These are phyloP conservation scores for Drosophila nr. perissopoda DNA, from an alignment of 2,888 invertebrate genomes.

Conservation along the genomic window DNA sequence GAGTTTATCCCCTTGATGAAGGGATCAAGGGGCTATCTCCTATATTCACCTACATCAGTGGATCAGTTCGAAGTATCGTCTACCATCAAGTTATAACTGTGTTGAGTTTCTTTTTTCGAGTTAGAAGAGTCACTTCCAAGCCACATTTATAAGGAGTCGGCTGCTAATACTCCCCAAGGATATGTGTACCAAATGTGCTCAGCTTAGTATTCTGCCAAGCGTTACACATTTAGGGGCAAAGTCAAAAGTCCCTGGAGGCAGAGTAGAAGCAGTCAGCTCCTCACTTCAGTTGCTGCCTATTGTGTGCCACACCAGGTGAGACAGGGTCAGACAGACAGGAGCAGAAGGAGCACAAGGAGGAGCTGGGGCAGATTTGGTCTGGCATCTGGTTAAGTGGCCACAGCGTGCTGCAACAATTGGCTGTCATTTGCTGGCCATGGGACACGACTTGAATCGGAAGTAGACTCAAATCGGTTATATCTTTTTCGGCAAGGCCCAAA, in stretches of 20 bases:
- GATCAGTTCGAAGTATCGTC: too few species aligned
- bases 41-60: too few species aligned
- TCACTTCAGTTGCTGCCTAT: conserved; percentile 25
- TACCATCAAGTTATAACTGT: background rate
- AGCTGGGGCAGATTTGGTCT: background rate
- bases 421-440: conserved; percentile 68
- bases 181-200: background rate
- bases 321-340: background rate
- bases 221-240: background rate
- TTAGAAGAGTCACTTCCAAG: background rate
- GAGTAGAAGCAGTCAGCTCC: background rate
- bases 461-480: conserved; percentile 18
- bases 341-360: background rate
- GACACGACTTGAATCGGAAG: conserved; percentile 27
- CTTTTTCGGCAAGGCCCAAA: conserved; percentile 15
- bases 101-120: background rate
- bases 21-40: too few species aligned
- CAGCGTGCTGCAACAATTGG: conserved; percentile 69
- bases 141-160: background rate
- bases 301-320: conserved; percentile 38
- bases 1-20: too few species aligned
- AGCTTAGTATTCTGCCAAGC: background rate
- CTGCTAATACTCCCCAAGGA: background rate
- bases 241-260: too few species aligned
- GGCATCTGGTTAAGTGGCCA: conserved; percentile 65